These are phyloP conservation scores for Adoxophyes honmai DNA, from an alignment of 1,140 invertebrate species.

Conservation along the genomic window DNA sequence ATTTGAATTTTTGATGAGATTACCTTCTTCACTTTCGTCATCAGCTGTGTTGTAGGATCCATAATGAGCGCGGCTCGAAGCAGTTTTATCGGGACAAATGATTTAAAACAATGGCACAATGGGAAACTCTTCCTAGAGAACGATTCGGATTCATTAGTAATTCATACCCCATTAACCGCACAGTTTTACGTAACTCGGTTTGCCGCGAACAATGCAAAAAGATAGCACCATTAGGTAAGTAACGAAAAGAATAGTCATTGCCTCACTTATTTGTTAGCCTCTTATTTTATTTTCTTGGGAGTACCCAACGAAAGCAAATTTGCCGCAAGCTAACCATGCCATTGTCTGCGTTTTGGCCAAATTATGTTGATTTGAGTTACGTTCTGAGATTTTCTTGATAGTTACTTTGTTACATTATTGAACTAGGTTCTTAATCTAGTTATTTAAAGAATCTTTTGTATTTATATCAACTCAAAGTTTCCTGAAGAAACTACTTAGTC, in stretches of 20 bases:
- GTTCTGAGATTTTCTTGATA: conserved; percentile 2
- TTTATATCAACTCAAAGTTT: no score
- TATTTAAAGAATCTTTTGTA: no score
- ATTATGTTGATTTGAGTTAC: conserved; percentile 3
- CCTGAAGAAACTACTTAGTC: no score
- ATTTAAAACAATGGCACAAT: conserved; percentile 49
- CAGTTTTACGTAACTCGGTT: conserved; percentile 54
- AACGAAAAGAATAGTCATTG: conserved; percentile 65
- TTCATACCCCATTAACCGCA: conserved; percentile 67
- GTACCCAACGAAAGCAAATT: conserved; percentile 40
- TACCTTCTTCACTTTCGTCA: conserved; percentile 2
- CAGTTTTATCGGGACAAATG: conserved; percentile 4
- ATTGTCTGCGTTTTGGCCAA: conserved; percentile 34
- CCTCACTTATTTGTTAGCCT: conserved; percentile 57
- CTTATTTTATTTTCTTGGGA: conserved; percentile 51
- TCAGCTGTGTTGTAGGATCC: neutral
- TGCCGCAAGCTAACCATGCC: conserved; percentile 33
- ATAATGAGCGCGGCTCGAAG: no score
- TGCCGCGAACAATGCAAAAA: conserved; percentile 60
- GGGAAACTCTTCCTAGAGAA: conserved; percentile 48
- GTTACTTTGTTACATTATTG: no score
- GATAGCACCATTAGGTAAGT: conserved; percentile 55
- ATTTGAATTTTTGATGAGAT: neutral
- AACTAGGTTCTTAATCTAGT: no score
- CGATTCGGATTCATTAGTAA: conserved; percentile 51